phyloP scores from a whole-genome alignment of 2,113 vertebrate species.

The Numida meleagris region DNA sequence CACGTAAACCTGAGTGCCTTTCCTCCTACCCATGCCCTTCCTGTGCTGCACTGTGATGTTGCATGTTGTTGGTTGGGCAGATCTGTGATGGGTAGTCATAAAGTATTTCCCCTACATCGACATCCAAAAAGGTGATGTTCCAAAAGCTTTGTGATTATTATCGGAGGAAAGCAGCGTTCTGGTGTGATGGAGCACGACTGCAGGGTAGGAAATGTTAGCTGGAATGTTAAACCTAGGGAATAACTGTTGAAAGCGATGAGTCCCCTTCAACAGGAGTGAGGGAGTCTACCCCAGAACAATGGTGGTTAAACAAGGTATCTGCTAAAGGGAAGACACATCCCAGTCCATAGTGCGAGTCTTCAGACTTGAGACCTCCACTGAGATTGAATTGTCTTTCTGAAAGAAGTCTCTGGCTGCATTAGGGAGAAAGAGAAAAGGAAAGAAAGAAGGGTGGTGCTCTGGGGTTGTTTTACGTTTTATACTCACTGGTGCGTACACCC shows the following conservation, averaged over 20 bases:
- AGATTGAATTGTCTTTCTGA: not conserved
- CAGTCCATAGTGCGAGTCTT: not conserved
- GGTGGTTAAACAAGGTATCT: not conserved
- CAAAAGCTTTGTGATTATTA: not conserved
- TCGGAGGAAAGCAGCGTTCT: not conserved
- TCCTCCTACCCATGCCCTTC: not conserved
- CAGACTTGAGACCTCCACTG: not conserved
- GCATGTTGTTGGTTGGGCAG: not conserved
- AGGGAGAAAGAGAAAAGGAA: not conserved
- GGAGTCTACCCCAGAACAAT: not conserved
- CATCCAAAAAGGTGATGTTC: not conserved
- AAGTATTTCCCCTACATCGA: rapidly evolving
- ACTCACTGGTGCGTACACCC: not conserved
- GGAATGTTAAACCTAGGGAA: not conserved
- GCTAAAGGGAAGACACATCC: not conserved
- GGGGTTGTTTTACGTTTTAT: not conserved
- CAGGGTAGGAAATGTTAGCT: not conserved
- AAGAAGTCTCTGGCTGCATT: not conserved
- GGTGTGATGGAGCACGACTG: not conserved
- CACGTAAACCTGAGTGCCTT: not conserved
- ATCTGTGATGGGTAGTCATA: no score
- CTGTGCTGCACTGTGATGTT: not conserved
- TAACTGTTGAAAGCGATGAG: not conserved
- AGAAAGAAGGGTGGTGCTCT: no score
- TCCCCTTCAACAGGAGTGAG: not conserved